A percentile compares a stretch with the other conserved stretches of the same genome.
These are phyloP conservation scores for Palythoa grandis DNA, from an alignment of 92 coral and sea anemone genomes.

Conservation along the genomic window DNA sequence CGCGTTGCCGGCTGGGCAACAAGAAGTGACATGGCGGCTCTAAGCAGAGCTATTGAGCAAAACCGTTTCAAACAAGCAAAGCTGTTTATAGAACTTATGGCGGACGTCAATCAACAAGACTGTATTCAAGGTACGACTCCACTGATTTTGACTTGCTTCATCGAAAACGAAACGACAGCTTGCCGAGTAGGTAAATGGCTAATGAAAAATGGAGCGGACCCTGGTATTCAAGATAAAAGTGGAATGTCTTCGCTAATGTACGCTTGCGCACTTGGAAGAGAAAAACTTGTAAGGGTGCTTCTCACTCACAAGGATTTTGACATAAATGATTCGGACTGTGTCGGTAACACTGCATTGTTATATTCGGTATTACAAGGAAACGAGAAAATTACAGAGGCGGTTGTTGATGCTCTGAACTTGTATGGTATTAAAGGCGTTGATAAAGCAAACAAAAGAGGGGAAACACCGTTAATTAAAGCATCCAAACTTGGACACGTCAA, in stretches of 20 bases:
- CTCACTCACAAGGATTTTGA: conserved; percentile 57
- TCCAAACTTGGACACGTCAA: conserved; percentile 58
- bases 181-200: conserved; percentile 61
- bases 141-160: conserved; percentile 59
- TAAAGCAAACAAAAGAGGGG: conserved; percentile 67
- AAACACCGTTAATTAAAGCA: conserved; percentile 76
- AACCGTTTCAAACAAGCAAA: conserved; percentile 72
- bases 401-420: conserved; percentile 57
- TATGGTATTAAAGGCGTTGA: conserved; percentile 60
- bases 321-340: conserved; percentile 56
- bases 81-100: conserved; percentile 65
- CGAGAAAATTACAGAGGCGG: conserved; percentile 50
- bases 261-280: conserved; percentile 65
- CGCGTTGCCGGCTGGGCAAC: background rate
- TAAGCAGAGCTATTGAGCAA: conserved; percentile 69
- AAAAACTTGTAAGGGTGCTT: conserved; percentile 52
- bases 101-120: conserved; percentile 61
- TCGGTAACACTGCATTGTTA: conserved; percentile 68
- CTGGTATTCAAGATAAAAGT: conserved; percentile 47
- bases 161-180: conserved; percentile 64
- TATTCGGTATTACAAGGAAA: conserved; percentile 67
- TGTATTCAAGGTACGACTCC: conserved; percentile 63
- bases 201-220: conserved; percentile 64
- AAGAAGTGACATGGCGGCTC: conserved; percentile 55
- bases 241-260: conserved; percentile 76